phyloP scores from a whole-genome alignment of 2,113 vertebrate species.

The Smithornis capensis region DNA sequence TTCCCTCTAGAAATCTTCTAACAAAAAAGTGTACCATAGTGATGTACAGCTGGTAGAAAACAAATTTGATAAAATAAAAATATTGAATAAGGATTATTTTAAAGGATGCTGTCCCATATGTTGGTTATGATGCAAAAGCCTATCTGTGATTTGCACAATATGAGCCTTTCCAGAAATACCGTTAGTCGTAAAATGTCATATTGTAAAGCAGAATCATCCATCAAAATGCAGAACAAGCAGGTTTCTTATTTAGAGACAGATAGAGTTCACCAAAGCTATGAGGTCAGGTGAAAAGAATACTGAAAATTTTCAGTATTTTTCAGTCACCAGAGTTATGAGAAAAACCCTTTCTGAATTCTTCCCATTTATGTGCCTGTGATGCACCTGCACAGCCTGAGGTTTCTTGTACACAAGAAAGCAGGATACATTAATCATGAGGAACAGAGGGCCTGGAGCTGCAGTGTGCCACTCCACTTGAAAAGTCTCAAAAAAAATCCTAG shows the following conservation, averaged over 20 bases:
- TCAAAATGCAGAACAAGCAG: background rate
- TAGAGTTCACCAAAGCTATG: background rate
- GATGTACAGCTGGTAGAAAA: background rate
- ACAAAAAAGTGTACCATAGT: background rate
- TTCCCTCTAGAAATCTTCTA: background rate
- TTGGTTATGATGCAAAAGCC: background rate
- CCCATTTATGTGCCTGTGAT: background rate
- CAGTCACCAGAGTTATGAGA: background rate
- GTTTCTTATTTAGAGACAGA: background rate
- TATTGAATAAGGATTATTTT: background rate
- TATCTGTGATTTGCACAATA: background rate
- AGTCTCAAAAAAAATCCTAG: background rate
- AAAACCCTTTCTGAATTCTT: background rate
- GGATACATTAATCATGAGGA: conserved; percentile 33
- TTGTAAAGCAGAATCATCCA: background rate
- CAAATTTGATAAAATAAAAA: background rate
- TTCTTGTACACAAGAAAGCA: background rate
- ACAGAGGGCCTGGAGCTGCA: background rate
- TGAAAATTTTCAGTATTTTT: background rate
- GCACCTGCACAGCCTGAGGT: background rate
- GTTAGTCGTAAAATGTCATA: background rate
- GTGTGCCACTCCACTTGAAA: background rate
- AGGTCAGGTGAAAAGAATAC: background rate
- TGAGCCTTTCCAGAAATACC: background rate
- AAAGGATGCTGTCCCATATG: background rate